Evolutionary conservation across 2,888 invertebrate genomes (phyloP), one percentile per base, ranked within the genome.

Genomic region (Dorcus parallelipipedus): DNA sequence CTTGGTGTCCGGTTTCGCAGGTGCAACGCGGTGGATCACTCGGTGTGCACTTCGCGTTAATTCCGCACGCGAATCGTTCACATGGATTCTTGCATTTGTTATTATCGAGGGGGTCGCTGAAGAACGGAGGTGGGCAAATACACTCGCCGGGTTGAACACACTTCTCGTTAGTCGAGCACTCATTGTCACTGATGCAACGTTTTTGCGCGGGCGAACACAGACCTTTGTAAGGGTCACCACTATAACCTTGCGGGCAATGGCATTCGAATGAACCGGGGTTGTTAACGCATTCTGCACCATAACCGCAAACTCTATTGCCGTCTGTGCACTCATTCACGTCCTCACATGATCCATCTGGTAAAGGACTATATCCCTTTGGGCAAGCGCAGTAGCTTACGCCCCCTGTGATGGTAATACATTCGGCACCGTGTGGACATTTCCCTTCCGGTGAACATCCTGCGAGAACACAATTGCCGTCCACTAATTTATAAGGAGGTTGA

Each of bases 351-450:
- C 93, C 92, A 70, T 93, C 92, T 1, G 80, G 72, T 1, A 82
- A 72, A 20, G 91, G 89, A 58, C 86, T 85, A 75, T 85, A 94
- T 10, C 95, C 95, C 73, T 91, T 88, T 5, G 95, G 95, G 74
- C 95, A 95, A 51, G 95, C 95, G 70, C 95, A 95, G 73, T 95
- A 95, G 75, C 94, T 95, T 1, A 93, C 90, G 51, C 91, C 92
- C 26, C 93, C 93, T 9, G 94, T 89, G 66, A 95, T 94, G 3
- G 90, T 86, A 56, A 95, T 91, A 71, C 95, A 95, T 72, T 95
- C 93, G 0, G 95, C 95, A 8, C 93, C 94, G 61, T 84, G 82
- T 1, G 92, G 91, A 75, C 95, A 95, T 67, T 87, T 87, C 62
- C 90, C 90, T 41, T 88, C 87, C 67, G 86, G 86, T 1, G 88